These are phyloP conservation scores for Enteromius argenteus DNA, from an alignment of 2,797 vertebrate genomes.

Conservation along the genomic window DNA sequence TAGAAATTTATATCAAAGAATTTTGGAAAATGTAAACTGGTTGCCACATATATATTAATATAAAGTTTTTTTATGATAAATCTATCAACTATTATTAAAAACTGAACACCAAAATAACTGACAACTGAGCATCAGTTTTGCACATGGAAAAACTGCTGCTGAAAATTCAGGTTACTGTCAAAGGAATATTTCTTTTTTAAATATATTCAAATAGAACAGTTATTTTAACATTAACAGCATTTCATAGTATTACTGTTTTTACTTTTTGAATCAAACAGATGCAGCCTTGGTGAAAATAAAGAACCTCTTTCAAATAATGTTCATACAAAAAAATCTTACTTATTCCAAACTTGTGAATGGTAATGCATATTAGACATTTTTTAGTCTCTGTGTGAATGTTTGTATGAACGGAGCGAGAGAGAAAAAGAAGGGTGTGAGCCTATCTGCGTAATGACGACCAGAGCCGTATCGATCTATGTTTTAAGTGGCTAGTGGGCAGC, in stretches of 20 bases:
- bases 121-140: not conserved
- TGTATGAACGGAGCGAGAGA: not conserved
- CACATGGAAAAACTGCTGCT: not conserved
- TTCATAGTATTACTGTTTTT: not conserved
- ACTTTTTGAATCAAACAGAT: not conserved
- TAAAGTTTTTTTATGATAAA: not conserved
- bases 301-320: not conserved
- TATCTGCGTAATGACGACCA: conserved; percentile 31
- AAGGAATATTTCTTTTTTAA: too few species aligned
- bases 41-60: not conserved
- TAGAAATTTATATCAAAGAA: not conserved
- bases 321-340: not conserved
- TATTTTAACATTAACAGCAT: not conserved
- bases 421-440: conserved; percentile 4
- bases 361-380: not conserved
- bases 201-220: not conserved
- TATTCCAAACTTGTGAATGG: not conserved
- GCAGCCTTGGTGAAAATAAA: not conserved
- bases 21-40: not conserved
- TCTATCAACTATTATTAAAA: not conserved
- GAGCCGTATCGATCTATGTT: conserved; percentile 43
- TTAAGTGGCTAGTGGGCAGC: conserved; percentile 42
- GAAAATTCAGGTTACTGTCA: not conserved
- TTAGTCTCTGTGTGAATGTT: not conserved
- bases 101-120: not conserved